These are phyloP conservation scores for Pseudorhiza aurosa DNA, from an alignment of 30 jellyfish, hydroid and myxozoan genomes.

Conservation along the genomic window DNA sequence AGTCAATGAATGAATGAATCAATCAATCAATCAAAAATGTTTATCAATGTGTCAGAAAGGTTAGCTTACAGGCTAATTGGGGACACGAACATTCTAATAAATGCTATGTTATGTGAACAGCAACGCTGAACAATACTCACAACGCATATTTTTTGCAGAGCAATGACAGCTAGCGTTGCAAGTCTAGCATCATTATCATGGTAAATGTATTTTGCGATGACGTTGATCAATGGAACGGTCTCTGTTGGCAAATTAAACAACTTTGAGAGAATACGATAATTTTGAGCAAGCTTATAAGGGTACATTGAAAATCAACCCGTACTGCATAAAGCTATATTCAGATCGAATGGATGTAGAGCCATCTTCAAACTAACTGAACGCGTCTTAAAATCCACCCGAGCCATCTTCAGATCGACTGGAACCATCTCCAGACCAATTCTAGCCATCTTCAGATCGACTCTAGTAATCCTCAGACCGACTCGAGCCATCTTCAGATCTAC, in stretches of 20 bases:
- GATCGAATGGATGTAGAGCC: too few relatives aligned
- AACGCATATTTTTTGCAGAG: constrained; percentile 52
- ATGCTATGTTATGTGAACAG: too few relatives aligned
- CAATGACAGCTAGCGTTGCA: constrained; percentile 77
- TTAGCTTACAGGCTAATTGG: too few relatives aligned
- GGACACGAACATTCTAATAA: too few relatives aligned
- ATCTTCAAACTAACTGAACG: too few relatives aligned
- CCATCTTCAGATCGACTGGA: neutral
- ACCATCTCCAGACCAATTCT: neutral
- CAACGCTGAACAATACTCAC: constrained; percentile 6
- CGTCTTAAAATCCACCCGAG: neutral
- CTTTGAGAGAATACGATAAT: too few relatives aligned
- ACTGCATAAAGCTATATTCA: neutral
- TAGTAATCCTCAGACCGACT: too few relatives aligned
- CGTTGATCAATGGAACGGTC: constrained; percentile 36
- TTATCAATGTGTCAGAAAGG: too few relatives aligned
- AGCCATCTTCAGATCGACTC: neutral
- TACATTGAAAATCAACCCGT: neutral
- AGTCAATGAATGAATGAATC: too few relatives aligned
- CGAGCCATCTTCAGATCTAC: neutral
- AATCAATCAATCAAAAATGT: too few relatives aligned
- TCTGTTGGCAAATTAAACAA: too few relatives aligned
- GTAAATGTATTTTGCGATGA: constrained; percentile 76
- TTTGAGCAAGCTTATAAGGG: too few relatives aligned
- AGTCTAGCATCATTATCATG: constrained; percentile 83